Evolutionary conservation across 2,888 invertebrate genomes (phyloP).

Genomic region (Volucella bombylans): DNA sequence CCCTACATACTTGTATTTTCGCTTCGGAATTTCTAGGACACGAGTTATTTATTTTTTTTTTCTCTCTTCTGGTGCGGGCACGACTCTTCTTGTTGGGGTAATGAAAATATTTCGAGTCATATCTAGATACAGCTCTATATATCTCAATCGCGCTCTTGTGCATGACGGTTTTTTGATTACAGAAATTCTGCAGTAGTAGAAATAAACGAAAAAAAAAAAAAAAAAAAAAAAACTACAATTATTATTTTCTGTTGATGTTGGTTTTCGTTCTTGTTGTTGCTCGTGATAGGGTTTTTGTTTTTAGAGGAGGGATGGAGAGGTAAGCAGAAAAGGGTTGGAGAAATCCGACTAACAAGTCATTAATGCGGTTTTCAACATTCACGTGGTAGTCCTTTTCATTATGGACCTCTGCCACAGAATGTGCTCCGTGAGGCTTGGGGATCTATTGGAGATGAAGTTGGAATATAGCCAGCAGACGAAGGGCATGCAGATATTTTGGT

Average conservation of each 20-base stretch:
- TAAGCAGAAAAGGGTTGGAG: conserved; percentile 1
- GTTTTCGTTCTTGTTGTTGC: background rate
- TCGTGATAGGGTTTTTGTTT: background rate
- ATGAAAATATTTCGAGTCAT: conserved; percentile 48
- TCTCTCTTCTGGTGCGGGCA: conserved; percentile 14
- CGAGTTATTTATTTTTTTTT: conserved; percentile 25
- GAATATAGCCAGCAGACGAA: too few relatives aligned
- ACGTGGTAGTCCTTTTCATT: conserved; percentile 39
- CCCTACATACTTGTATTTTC: conserved; percentile 30
- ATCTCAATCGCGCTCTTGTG: background rate
- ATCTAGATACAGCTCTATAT: background rate
- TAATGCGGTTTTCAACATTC: conserved; percentile 32
- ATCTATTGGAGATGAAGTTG: background rate
- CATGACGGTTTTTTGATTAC: conserved; percentile 23
- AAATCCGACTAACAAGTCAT: conserved; percentile 35
- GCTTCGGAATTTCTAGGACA: conserved; percentile 60
- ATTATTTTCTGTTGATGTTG: conserved; percentile 8
- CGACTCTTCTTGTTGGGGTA: conserved; percentile 44
- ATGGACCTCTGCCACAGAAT: conserved; percentile 1
- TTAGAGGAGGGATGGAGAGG: too few relatives aligned
- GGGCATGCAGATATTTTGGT: background rate
- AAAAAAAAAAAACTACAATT: conserved; percentile 25
- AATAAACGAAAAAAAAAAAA: background rate
- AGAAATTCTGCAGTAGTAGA: conserved; percentile 13
- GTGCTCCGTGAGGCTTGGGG: background rate